A percentile compares a stretch with the other conserved stretches of the same genome.
Conservation (phyloP, 1,140 invertebrate genomes). For the Episyrphus balteatus region DNA sequence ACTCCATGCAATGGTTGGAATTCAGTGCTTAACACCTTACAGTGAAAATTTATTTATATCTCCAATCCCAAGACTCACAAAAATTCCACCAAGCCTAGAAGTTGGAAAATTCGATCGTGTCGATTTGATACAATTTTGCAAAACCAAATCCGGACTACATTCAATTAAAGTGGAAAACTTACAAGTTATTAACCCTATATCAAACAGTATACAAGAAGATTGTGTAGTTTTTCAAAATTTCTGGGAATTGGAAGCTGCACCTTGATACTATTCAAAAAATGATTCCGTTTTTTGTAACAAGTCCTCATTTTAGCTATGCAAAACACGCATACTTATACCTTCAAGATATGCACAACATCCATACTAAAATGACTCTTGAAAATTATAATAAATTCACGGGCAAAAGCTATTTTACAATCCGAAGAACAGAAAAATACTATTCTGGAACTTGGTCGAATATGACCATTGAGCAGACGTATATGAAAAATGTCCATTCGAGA, state of each 20-base stretch:
- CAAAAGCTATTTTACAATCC: slow-evolving; percentile 27
- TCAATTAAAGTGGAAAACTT: too few species aligned
- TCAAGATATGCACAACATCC: background rate
- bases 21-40: too few species aligned
- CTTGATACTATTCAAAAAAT: slow-evolving; percentile 13
- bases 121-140: too few species aligned
- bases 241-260: slow-evolving; percentile 29
- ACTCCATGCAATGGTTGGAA: too few species aligned
- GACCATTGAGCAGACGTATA: slow-evolving; percentile 32
- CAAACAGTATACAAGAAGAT: too few species aligned
- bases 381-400: slow-evolving; percentile 13
- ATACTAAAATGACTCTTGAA: background rate
- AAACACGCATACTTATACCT: slow-evolving; percentile 24
- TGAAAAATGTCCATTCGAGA: slow-evolving; percentile 3
- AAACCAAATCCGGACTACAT: too few species aligned
- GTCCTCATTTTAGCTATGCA: slow-evolving; percentile 26
- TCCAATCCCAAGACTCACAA: too few species aligned
- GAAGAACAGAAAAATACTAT: slow-evolving; percentile 34
- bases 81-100: too few species aligned
- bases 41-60: too few species aligned
- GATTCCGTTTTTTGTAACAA: slow-evolving; percentile 27
- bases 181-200: too few species aligned
- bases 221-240: too few species aligned
- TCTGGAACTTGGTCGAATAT: slow-evolving; percentile 33
- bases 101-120: too few species aligned